These are phyloP conservation scores for Drosophila sturtevanti DNA, from an alignment of 1,140 invertebrate genomes.

Conservation along the genomic window DNA sequence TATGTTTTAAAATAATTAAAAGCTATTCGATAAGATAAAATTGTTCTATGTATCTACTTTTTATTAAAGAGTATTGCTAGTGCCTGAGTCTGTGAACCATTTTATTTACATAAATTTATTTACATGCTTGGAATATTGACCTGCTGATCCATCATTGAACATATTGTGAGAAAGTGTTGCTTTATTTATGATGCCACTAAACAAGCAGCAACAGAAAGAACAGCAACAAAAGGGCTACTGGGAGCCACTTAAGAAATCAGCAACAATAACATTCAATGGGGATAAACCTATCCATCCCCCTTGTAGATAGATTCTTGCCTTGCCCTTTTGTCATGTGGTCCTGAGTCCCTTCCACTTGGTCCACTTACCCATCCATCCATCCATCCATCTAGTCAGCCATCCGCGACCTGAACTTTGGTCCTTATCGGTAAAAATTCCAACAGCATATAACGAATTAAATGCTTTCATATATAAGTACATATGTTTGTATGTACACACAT, in stretches of 20 bases:
- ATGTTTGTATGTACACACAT: neutral
- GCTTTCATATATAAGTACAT: constrained; percentile 18
- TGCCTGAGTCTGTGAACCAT: neutral
- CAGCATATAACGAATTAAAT: constrained; percentile 63
- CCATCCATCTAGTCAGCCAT: constrained; percentile 23
- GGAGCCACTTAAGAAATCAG: constrained; percentile 66
- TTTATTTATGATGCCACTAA: constrained; percentile 52
- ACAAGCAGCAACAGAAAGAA: constrained; percentile 22
- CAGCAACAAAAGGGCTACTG: constrained; percentile 14
- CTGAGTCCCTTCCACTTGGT: constrained; percentile 13
- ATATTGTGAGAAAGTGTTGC: constrained; percentile 43
- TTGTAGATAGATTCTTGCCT: neutral
- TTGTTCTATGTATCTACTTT: too few relatives aligned
- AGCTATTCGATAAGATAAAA: too few relatives aligned
- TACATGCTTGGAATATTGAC: constrained; percentile 34
- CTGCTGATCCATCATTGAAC: constrained; percentile 46
- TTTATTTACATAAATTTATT: constrained; percentile 20
- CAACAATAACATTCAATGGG: constrained; percentile 51
- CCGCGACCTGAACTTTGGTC: constrained; percentile 26
- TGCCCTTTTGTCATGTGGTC: constrained; percentile 48
- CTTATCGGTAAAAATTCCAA: constrained; percentile 59
- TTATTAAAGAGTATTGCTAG: constrained; percentile 17
- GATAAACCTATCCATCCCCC: constrained; percentile 17
- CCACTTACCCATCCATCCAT: constrained; percentile 14
- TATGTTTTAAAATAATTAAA: too few relatives aligned